Base-by-base conservation (phyloP, 2,797 vertebrate species). In the Hydrophis major region DNA sequence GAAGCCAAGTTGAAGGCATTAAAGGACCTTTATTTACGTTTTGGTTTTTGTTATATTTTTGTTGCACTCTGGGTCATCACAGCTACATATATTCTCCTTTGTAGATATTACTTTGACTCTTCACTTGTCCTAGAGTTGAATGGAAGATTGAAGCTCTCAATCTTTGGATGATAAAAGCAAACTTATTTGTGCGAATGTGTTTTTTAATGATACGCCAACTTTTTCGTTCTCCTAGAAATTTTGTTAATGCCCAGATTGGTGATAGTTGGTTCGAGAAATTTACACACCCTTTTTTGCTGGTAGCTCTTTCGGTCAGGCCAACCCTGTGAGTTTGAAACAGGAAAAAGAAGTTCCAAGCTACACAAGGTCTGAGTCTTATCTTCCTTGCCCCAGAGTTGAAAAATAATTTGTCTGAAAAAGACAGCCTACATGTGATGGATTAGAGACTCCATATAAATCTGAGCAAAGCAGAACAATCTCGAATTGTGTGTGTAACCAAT, bases 381-480 rank as follows among this genome's bases (percentile, higher is more conserved):
- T 94, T 89, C 89, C 60, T 88, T 83, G n/a, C 90, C 4, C 0
- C 25, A 3, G 0, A 89, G 90, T 11, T 92, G 20, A 59, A 92
- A 92, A 92, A 60, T 25, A 32, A 83, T 42, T 27, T 13, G 78
- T 69, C 83, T 92, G 92, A 94, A 93, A 74, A 94, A 94, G 94
- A 88, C n/a, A 92, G 74, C 37, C 50, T 92, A 27, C 57, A 93
- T 94, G 89, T 89, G 50, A 95, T 91, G 88, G 53, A 91, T 90
- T 86, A 93, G 95, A 91, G 90, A 95, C 90, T 94, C 95, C 94
- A 92, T 96, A 95, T 95, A 95, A 93, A 95, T 0, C 59, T 91
- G 94, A 94, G 95, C 69, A 92, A 92, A 92, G 47, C 18, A 92
- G 88, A 92, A 59, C 69, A 2, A 74, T 53, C 7, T 22, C n/a